Evolutionary conservation across 1,140 invertebrate species (phyloP).

Genomic region (Philaenus spumarius): DNA sequence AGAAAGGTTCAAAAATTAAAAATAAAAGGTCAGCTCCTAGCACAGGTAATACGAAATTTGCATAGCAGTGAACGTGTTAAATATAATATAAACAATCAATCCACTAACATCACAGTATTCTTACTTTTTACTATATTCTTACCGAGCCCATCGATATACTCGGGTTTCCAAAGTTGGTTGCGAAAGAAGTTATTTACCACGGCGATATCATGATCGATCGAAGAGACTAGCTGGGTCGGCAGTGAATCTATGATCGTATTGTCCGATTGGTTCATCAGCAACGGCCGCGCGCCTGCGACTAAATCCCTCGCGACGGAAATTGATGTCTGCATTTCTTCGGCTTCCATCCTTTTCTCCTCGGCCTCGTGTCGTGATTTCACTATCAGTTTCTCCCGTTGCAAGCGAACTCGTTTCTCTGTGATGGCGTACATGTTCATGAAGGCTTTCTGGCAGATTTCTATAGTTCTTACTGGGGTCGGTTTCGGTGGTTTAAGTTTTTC

Average conservation of each 20-base stretch:
- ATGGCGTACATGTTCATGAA: slow-evolving; percentile 47
- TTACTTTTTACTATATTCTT: not conserved
- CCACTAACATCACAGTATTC: too few relatives aligned
- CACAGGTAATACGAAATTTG: too few relatives aligned
- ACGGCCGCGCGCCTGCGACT: slow-evolving; percentile 21
- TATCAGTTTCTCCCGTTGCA: slow-evolving; percentile 45
- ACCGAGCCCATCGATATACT: slow-evolving; percentile 39
- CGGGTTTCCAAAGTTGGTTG: slow-evolving; percentile 50
- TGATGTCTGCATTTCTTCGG: slow-evolving; percentile 25
- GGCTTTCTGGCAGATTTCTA: slow-evolving; percentile 47
- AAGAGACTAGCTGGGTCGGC: slow-evolving; percentile 18
- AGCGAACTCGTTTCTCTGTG: slow-evolving; percentile 44
- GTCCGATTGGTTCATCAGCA: slow-evolving; percentile 13
- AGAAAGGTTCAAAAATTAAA: too few relatives aligned
- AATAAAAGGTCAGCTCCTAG: too few relatives aligned
- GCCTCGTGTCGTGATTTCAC: slow-evolving; percentile 33
- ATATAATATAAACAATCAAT: too few relatives aligned
- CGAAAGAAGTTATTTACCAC: slow-evolving; percentile 48
- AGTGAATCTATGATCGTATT: not conserved
- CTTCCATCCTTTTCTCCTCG: slow-evolving; percentile 29
- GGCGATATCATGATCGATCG: slow-evolving; percentile 38
- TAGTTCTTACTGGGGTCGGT: slow-evolving; percentile 28
- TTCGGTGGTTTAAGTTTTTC: not conserved
- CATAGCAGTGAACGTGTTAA: too few relatives aligned
- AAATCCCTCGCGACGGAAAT: slow-evolving; percentile 23